phyloP scores from a whole-genome alignment of 2,888 invertebrate species.

The Chaitophorus viminalis region DNA sequence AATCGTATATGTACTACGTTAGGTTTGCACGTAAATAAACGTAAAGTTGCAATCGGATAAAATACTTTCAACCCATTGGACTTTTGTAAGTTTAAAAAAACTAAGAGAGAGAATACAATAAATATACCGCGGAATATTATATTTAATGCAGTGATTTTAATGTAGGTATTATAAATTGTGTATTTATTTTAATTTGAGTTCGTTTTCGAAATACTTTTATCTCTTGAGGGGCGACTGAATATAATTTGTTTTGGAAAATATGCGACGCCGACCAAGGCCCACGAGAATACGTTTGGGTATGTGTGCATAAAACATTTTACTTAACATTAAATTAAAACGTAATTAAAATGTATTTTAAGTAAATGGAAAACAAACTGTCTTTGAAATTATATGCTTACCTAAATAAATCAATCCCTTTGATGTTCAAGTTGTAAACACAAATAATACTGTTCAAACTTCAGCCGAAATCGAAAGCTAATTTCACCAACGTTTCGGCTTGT shows the following conservation, averaged over 20 bases:
- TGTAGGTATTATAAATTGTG: not conserved
- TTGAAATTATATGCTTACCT: not conserved
- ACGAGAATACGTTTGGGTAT: not conserved
- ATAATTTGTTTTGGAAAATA: not conserved
- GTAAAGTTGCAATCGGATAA: too few relatives aligned
- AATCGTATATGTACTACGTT: too few relatives aligned
- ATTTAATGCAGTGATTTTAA: too few relatives aligned
- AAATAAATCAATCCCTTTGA: slow-evolving; percentile 29
- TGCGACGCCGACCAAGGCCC: not conserved
- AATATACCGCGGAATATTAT: too few relatives aligned
- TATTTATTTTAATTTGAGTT: not conserved
- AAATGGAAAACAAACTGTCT: slow-evolving; percentile 12
- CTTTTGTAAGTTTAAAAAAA: too few relatives aligned
- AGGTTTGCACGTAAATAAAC: too few relatives aligned
- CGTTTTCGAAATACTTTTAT: not conserved
- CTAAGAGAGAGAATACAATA: too few relatives aligned
- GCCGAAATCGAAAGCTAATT: slow-evolving; percentile 3
- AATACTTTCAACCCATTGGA: too few relatives aligned
- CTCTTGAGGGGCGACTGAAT: not conserved
- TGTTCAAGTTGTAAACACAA: not conserved
- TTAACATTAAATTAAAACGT: not conserved
- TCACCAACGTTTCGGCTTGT: not conserved
- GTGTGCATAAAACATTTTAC: not conserved
- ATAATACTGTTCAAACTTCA: not conserved
- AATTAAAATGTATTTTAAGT: not conserved